phyloP scores from a whole-genome alignment of 30 jellyfish, hydroid and myxozoan species.

The Catostylus mosaicus region DNA sequence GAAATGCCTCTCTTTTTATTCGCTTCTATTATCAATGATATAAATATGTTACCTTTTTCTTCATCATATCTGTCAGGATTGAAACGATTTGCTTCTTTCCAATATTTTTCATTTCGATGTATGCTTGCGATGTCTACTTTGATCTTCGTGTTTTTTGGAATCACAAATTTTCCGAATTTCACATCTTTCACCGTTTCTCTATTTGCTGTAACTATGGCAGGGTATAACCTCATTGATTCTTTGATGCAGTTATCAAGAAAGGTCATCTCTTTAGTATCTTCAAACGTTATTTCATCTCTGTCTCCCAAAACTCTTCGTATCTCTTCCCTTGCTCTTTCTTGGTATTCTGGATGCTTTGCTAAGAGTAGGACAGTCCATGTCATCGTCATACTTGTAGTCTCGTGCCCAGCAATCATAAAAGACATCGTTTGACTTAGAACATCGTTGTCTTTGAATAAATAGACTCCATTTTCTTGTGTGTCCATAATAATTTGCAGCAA shows the following conservation, averaged over 20 bases:
- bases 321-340: neutral
- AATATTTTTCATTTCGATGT: conserved; percentile 18
- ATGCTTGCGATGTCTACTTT: conserved; percentile 11
- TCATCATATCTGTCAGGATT: too few relatives aligned
- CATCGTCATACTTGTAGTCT: too few relatives aligned
- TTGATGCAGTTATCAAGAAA: conserved; percentile 46
- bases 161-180: conserved; percentile 35
- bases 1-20: too few relatives aligned
- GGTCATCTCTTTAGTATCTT: conserved; percentile 10
- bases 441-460: neutral
- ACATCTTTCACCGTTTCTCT: conserved; percentile 12
- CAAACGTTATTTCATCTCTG: conserved; percentile 3
- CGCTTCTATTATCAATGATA: too few relatives aligned
- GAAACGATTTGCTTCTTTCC: conserved; percentile 33
- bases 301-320: conserved; percentile 26
- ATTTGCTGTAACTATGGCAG: conserved; percentile 5
- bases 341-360: too few relatives aligned
- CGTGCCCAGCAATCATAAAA: too few relatives aligned
- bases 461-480: neutral
- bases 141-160: conserved; percentile 21
- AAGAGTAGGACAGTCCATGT: too few relatives aligned
- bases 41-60: too few relatives aligned
- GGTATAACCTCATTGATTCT: conserved; percentile 47
- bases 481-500: neutral
- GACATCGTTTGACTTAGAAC: too few relatives aligned